Evolutionary conservation across 1,140 invertebrate species (phyloP).

Genomic region (Nephotettix cincticeps): DNA sequence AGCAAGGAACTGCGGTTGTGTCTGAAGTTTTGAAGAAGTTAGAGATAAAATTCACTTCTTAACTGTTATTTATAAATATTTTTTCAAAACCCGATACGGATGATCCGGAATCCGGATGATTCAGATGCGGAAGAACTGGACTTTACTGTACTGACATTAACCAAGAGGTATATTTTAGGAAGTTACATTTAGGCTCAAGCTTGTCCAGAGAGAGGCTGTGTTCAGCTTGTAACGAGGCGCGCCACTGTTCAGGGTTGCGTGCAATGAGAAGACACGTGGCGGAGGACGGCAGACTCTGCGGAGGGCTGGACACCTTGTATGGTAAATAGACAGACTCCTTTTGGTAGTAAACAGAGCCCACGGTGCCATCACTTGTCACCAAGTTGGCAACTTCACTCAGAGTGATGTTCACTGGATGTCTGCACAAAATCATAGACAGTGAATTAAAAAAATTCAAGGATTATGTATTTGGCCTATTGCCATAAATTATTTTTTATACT

Average conservation of each 20-base stretch:
- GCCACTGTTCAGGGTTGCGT: conserved; percentile 66
- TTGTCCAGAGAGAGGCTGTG: conserved; percentile 44
- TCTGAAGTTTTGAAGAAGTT: no score
- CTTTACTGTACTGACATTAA: not conserved
- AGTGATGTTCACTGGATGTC: conserved; percentile 52
- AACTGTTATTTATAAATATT: no score
- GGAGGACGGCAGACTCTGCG: conserved; percentile 36
- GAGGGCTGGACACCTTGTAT: not conserved
- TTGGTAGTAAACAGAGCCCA: conserved; percentile 33
- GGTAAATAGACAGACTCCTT: not conserved
- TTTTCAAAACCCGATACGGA: no score
- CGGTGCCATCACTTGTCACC: conserved; percentile 30
- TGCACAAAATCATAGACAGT: no score
- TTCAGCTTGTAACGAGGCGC: conserved; percentile 45
- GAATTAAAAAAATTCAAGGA: no score
- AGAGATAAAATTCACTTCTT: no score
- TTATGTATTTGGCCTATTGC: no score
- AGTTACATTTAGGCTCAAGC: conserved; percentile 49
- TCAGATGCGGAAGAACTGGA: conserved; percentile 27
- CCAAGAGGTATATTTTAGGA: conserved; percentile 1
- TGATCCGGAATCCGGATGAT: no score
- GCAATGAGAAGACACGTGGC: conserved; percentile 59
- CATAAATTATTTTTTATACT: no score
- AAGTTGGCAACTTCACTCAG: conserved; percentile 54
- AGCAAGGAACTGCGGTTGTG: no score